Evolutionary conservation across 2,888 invertebrate species (phyloP).

Genomic region (Chrysolina oricalcia): DNA sequence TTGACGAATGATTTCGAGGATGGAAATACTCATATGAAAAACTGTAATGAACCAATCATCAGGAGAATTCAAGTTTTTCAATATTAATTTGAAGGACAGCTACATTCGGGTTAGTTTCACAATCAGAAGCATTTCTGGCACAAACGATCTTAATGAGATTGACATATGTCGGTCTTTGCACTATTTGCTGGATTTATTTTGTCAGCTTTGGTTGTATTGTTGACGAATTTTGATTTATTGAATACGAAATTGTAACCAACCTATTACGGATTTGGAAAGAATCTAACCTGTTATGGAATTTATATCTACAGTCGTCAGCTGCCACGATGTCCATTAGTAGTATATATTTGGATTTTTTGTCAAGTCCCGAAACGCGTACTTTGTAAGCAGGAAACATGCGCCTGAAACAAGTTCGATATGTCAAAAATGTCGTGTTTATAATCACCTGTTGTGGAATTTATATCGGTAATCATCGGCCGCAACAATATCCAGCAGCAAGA

Average conservation of each 20-base stretch:
- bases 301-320: slow-evolving; percentile 96
- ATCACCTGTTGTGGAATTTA: slow-evolving; percentile 96
- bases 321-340: slow-evolving; percentile 98
- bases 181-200: background rate
- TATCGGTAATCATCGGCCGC: slow-evolving; percentile 99
- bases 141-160: too few relatives aligned
- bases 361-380: slow-evolving; percentile 96
- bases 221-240: slow-evolving; percentile 48
- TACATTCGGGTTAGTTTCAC: too few relatives aligned
- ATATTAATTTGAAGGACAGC: too few relatives aligned
- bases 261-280: slow-evolving; percentile 45
- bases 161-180: too few relatives aligned
- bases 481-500: slow-evolving; percentile 98
- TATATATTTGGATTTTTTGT: slow-evolving; percentile 98
- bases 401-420: slow-evolving; percentile 78
- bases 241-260: slow-evolving; percentile 57
- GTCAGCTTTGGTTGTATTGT: slow-evolving; percentile 37
- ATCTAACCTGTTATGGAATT: slow-evolving; percentile 92
- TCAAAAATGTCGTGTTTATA: slow-evolving; percentile 48
- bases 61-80: too few relatives aligned
- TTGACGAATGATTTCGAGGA: too few relatives aligned
- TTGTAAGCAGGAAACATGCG: slow-evolving; percentile 99
- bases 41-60: too few relatives aligned
- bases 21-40: too few relatives aligned
- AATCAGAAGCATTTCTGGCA: too few relatives aligned